Evolutionary conservation across 35 echinoderm and acorn worm genomes (phyloP).

Genomic region (Apostichopus parvimensis): DNA sequence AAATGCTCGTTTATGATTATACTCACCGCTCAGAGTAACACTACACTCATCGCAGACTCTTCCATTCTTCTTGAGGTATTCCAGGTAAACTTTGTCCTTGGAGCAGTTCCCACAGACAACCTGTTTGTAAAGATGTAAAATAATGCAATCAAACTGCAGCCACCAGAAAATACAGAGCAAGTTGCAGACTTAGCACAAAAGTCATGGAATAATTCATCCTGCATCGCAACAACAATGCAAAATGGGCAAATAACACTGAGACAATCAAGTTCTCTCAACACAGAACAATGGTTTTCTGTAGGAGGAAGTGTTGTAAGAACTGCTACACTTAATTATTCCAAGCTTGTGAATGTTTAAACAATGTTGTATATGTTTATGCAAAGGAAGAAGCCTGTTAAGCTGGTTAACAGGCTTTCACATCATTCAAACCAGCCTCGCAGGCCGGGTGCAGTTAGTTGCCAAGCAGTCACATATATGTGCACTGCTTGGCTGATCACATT

Average conservation of each 20-base stretch:
- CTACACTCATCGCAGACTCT: conserved; percentile 87
- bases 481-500: no score
- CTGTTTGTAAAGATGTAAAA: conserved; percentile 27
- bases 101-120: conserved; percentile 90
- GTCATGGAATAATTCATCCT: neutral
- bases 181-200: neutral
- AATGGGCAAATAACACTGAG: no score
- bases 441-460: no score
- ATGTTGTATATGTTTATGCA: no score
- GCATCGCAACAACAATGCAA: neutral
- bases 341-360: no score
- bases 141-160: neutral
- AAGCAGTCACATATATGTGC: no score
- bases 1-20: neutral
- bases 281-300: no score
- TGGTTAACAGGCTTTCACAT: no score
- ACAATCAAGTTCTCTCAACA: neutral
- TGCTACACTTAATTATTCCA: no score
- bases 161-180: neutral
- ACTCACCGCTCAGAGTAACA: conserved; percentile 49
- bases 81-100: conserved; percentile 68
- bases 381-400: no score
- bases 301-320: no score
- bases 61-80: conserved; percentile 68
- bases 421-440: no score